Percentiles rank a stretch among this genome's conserved stretches.
phyloP scores from a whole-genome alignment of 2,113 vertebrate species.

The Elgaria multicarinata region DNA sequence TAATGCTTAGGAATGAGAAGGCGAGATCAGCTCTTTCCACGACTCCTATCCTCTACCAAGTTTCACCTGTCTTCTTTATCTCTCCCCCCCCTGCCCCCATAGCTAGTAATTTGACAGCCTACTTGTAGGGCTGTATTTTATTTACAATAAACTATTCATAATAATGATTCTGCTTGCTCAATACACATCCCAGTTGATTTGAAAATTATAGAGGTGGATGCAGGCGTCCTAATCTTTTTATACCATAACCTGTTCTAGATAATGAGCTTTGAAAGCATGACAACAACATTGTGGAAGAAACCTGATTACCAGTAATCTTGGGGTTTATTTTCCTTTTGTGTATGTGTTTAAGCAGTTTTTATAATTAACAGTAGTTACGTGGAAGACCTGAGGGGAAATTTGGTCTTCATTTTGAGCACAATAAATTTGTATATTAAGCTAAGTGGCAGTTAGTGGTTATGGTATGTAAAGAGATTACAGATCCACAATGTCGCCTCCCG shows the following conservation, averaged over 20 bases:
- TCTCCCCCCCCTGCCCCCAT: neutral
- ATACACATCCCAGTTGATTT: slow-evolving; percentile 65
- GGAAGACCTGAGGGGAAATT: slow-evolving; percentile 7
- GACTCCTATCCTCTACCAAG: neutral
- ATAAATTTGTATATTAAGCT: slow-evolving; percentile 24
- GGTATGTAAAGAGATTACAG: slow-evolving; percentile 25
- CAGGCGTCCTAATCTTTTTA: slow-evolving; percentile 45
- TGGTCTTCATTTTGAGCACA: neutral
- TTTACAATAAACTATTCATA: slow-evolving; percentile 9
- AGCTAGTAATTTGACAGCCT: slow-evolving; percentile 6
- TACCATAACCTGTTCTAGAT: slow-evolving; percentile 22
- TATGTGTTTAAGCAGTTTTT: neutral
- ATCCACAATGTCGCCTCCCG: neutral
- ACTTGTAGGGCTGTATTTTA: slow-evolving; percentile 22
- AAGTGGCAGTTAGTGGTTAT: slow-evolving; percentile 17
- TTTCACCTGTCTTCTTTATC: neutral
- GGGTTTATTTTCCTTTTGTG: slow-evolving; percentile 11
- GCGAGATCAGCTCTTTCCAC: neutral
- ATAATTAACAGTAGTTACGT: neutral
- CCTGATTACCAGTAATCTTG: slow-evolving; percentile 37
- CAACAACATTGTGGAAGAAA: slow-evolving; percentile 24
- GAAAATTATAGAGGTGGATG: slow-evolving; percentile 66
- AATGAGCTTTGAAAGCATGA: slow-evolving; percentile 36
- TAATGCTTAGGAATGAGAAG: neutral
- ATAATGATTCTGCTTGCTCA: slow-evolving; percentile 57